phyloP scores from a whole-genome alignment of 2,888 invertebrate genomes.

The Cybosia mesomella region DNA sequence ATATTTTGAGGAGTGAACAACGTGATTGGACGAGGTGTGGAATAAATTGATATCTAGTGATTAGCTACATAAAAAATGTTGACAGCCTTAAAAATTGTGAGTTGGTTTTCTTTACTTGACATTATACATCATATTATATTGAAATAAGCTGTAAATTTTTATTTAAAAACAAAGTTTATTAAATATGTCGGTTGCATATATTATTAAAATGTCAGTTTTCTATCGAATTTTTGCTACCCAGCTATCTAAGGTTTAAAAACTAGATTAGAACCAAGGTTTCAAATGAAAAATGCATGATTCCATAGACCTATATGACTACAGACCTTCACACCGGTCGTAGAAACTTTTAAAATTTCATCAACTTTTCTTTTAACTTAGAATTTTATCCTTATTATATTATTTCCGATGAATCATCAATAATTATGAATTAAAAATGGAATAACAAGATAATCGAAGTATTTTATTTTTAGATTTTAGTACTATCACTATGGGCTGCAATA shows the following conservation, averaged over 20 bases:
- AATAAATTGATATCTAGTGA: constrained; percentile 43
- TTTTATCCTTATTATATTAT: not conserved
- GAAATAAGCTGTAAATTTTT: not conserved
- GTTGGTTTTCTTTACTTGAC: constrained; percentile 48
- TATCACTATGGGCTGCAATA: constrained; percentile 61
- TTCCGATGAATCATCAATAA: not conserved
- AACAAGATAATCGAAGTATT: not conserved
- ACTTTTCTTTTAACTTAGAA: not conserved
- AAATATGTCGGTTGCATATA: not conserved
- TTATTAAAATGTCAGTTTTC: not conserved
- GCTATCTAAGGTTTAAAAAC: not conserved
- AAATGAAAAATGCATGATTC: not conserved
- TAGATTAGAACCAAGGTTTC: not conserved
- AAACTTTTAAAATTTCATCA: not conserved
- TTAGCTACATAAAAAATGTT: constrained; percentile 54
- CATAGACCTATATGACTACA: not conserved
- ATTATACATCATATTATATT: not conserved
- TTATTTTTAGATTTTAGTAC: constrained; percentile 65
- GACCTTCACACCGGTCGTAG: not conserved
- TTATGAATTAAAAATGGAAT: not conserved
- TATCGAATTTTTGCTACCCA: not conserved
- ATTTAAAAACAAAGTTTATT: not conserved
- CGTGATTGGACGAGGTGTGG: constrained; percentile 52
- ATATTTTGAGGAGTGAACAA: constrained; percentile 72
- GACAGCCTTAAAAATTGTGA: constrained; percentile 62